A percentile compares a stretch with the other conserved stretches of the same genome.
Evolutionary conservation across 2,797 vertebrate species (phyloP).

Genomic region (Typhlichthys eigenmanni): DNA sequence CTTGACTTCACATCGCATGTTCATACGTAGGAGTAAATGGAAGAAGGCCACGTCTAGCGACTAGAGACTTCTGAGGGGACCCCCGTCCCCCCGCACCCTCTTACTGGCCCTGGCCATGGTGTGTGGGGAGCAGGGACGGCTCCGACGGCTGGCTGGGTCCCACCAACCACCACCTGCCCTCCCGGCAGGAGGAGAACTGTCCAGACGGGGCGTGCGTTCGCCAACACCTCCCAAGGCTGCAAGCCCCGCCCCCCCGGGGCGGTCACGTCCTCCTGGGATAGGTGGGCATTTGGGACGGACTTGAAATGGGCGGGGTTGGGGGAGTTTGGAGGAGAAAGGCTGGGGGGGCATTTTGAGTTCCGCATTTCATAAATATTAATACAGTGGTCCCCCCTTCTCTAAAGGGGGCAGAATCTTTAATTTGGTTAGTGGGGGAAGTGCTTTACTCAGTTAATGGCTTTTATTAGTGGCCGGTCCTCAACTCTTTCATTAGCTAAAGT

Average conservation of each 20-base stretch:
- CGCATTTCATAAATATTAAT: constrained; percentile 91
- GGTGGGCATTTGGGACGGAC: constrained; percentile 73
- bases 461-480: constrained; percentile 86
- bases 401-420: constrained; percentile 84
- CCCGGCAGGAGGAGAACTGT: constrained; percentile 78
- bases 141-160: too few species aligned
- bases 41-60: too few species aligned
- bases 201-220: constrained; percentile 76
- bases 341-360: constrained; percentile 57
- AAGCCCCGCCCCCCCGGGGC: constrained; percentile 77
- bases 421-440: constrained; percentile 87
- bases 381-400: constrained; percentile 77
- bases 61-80: too few species aligned
- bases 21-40: too few species aligned
- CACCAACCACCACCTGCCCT: constrained; percentile 34
- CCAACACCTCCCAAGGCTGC: constrained; percentile 75
- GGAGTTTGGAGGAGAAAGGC: constrained; percentile 57
- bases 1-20: too few species aligned
- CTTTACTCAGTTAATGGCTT: constrained; percentile 90
- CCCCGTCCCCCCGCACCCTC: too few species aligned
- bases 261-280: constrained; percentile 77
- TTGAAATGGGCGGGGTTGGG: constrained; percentile 75
- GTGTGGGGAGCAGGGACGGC: too few species aligned
- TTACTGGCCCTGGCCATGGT: too few species aligned
- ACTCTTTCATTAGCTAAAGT: constrained; percentile 91